phyloP scores from a whole-genome alignment of 2,888 invertebrate genomes.

The Calameuta filiformis region DNA sequence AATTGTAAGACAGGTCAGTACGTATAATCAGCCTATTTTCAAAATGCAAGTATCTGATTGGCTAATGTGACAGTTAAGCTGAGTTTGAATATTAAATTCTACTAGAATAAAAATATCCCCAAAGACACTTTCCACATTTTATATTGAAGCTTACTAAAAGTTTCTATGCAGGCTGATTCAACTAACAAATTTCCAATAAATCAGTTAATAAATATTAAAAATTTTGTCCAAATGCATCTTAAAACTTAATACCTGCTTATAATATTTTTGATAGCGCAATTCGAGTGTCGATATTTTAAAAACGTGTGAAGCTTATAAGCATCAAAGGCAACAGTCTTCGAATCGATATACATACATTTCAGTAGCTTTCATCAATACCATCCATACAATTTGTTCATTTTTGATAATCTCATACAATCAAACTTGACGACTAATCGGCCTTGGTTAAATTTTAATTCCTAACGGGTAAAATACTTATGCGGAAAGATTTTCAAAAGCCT shows the following conservation, averaged over 20 bases:
- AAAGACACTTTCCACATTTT: neutral
- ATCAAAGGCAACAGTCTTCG: neutral
- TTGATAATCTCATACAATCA: neutral
- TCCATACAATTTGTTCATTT: neutral
- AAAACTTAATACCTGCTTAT: neutral
- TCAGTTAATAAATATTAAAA: conserved; percentile 22
- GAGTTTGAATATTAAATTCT: neutral
- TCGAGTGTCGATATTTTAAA: neutral
- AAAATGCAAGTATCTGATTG: neutral
- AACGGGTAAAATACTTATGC: neutral
- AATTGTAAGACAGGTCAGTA: too few species aligned
- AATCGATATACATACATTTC: neutral
- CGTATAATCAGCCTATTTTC: neutral
- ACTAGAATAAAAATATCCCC: neutral
- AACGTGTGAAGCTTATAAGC: neutral
- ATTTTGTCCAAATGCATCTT: conserved; percentile 21
- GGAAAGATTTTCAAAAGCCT: neutral
- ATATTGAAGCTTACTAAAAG: neutral
- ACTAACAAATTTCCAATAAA: conserved; percentile 14
- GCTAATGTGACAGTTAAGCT: neutral
- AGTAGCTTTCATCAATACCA: neutral
- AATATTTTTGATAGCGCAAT: neutral
- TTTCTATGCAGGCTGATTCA: neutral
- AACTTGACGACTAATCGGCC: neutral
- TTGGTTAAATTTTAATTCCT: neutral